Base-by-base conservation (phyloP, 2,888 invertebrate species). In the Athrips mouffetella region DNA sequence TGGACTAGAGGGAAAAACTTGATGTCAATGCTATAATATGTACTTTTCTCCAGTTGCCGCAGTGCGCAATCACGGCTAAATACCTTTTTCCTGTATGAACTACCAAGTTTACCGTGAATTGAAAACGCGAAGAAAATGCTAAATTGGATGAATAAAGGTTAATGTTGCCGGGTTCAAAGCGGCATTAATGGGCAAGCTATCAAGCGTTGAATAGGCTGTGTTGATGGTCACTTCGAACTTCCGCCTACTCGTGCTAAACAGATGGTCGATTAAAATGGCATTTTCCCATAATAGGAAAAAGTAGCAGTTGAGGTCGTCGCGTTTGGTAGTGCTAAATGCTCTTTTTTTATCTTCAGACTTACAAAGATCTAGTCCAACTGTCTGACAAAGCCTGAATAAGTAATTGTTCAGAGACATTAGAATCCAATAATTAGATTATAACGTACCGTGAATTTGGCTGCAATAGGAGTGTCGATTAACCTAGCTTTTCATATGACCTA, bases 401-500 rank as follows among this genome's bases (percentile, higher is more conserved):
- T n/a, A 27, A 27, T n/a, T 27, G 27, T 27, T 27, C 10, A 8
- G 27, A 2, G n/a, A 27, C n/a, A 7, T 8, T 27, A 10, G 35
- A 33, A 20, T n/a, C 20, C 10, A 18, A 8, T 10, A 18, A 37
- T 37, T 37, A n/a, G 18, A 4, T 33, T 33, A 16, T 16, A 16
- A n/a, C n/a, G n/a, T n/a, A n/a, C n/a, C n/a, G n/a, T n/a, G n/a
- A n/a, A 15, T 15, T 33, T 33, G 33, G 33, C 7, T 33, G 15
- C 7, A 39, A 23, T 54, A 37, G 27, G 29, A 42, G 13, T n/a
- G 18, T 25, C 20, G 30, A n/a, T n/a, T n/a, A 35, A 31, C 16
- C 40, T 61, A 63, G 61, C 53, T 70, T 71, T 70, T 70, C 67
- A 67, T 62, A 63, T 73, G 76, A 74, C 75, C 73, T 70, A 72